phyloP scores from a whole-genome alignment of 2,113 vertebrate species.

The Sterrhoptilus dennistouni region DNA sequence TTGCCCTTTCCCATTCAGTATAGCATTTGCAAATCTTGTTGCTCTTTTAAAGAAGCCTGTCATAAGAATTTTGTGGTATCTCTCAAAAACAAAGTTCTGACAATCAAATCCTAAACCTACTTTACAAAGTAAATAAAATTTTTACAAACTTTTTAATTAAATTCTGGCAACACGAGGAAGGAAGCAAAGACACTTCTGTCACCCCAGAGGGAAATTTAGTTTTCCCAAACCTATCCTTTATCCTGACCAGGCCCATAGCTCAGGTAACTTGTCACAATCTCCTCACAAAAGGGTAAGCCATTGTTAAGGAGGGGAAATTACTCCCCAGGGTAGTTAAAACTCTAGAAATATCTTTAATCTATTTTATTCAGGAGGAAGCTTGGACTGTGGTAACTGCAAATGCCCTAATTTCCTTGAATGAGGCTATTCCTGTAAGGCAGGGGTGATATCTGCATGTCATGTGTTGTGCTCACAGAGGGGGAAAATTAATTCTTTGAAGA shows the following conservation, averaged over 20 bases:
- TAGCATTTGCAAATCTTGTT: not conserved
- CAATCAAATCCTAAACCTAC: not conserved
- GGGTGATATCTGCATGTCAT: rapidly evolving
- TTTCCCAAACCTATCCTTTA: not conserved
- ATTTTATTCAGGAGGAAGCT: not conserved
- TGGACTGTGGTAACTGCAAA: not conserved
- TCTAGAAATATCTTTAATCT: not conserved
- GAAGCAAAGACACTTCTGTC: not conserved
- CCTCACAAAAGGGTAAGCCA: not conserved
- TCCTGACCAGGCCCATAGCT: not conserved
- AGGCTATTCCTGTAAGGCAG: not conserved
- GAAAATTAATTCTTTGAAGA: not conserved
- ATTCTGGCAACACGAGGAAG: not conserved
- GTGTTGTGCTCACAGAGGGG: not conserved
- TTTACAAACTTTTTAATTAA: not conserved
- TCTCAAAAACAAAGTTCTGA: not conserved
- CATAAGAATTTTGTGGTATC: not conserved
- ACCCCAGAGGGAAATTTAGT: not conserved
- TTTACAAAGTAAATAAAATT: not conserved
- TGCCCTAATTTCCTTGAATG: rapidly evolving
- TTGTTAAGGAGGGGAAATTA: not conserved
- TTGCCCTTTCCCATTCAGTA: not conserved
- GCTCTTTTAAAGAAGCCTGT: not conserved
- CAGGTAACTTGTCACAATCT: not conserved
- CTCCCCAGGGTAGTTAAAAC: not conserved